Conservation (phyloP, 2,797 vertebrate genomes). For the Tragopan temminckii region DNA sequence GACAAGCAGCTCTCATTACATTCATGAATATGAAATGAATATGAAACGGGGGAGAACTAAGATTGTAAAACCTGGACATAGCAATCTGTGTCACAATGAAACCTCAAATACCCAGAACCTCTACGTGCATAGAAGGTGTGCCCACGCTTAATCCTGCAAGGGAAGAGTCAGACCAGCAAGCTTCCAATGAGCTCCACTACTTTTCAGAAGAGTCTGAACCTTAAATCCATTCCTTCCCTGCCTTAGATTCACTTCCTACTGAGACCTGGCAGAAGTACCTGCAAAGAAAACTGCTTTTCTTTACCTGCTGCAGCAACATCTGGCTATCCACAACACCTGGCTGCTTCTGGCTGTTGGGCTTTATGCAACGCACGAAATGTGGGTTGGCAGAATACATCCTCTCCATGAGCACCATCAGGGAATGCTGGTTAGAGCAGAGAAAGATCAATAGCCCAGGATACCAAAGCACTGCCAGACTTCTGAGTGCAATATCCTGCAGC, state of each 20-base stretch:
- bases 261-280: background rate
- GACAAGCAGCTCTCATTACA: background rate
- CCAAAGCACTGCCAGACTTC: background rate
- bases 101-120: background rate
- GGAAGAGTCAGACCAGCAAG: background rate
- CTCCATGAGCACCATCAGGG: slow-evolving; percentile 84
- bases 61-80: background rate
- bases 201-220: background rate
- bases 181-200: background rate
- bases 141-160: background rate
- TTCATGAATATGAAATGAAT: background rate
- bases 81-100: background rate
- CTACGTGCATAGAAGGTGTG: background rate
- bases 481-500: rapidly evolving
- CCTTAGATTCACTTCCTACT: background rate
- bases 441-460: background rate
- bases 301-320: slow-evolving; percentile 82
- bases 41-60: background rate
- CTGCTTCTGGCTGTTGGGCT: slow-evolving; percentile 82
- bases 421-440: slow-evolving; percentile 73
- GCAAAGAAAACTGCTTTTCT: background rate
- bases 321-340: slow-evolving; percentile 77
- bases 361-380: slow-evolving; percentile 85
- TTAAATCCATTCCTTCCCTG: background rate
- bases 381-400: slow-evolving; percentile 83